Conservation (phyloP, 2,113 vertebrate species). For the Cyprinodon brontotheroides region DNA sequence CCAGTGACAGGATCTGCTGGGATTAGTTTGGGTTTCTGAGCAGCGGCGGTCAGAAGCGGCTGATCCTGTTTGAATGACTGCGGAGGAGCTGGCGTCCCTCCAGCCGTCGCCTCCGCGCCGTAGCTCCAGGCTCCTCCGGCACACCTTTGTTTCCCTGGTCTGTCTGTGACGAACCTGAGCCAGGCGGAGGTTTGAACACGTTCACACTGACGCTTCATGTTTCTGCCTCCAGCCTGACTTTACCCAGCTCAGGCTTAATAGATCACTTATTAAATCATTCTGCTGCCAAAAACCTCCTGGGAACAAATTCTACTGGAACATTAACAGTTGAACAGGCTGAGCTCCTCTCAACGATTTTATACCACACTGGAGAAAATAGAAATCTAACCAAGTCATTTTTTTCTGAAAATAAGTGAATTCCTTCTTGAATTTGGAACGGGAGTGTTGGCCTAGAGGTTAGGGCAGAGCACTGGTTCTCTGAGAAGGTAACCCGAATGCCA, state of each 20-base stretch:
- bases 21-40: slow-evolving; percentile 56
- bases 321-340: background rate
- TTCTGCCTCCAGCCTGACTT: slow-evolving; percentile 7
- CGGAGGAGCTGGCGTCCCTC: slow-evolving; percentile 7
- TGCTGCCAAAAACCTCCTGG: slow-evolving; percentile 18
- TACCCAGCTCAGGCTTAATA: background rate
- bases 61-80: slow-evolving; percentile 20
- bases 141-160: background rate
- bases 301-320: slow-evolving; percentile 11
- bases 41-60: slow-evolving; percentile 19
- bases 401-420: too few relatives aligned
- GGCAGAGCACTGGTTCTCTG: too few relatives aligned
- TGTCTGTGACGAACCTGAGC: slow-evolving; percentile 2
- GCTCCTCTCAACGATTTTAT: too few relatives aligned
- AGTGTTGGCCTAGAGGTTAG: too few relatives aligned
- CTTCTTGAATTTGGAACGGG: too few relatives aligned
- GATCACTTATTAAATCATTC: slow-evolving; percentile 19
- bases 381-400: too few relatives aligned
- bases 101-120: background rate
- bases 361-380: too few relatives aligned
- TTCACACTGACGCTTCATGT: slow-evolving; percentile 8
- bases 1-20: slow-evolving; percentile 57
- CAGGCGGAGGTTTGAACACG: slow-evolving; percentile 8
- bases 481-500: too few relatives aligned
- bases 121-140: background rate